Base-by-base conservation (phyloP, 2,888 invertebrate genomes). In the Agelastica alni region DNA sequence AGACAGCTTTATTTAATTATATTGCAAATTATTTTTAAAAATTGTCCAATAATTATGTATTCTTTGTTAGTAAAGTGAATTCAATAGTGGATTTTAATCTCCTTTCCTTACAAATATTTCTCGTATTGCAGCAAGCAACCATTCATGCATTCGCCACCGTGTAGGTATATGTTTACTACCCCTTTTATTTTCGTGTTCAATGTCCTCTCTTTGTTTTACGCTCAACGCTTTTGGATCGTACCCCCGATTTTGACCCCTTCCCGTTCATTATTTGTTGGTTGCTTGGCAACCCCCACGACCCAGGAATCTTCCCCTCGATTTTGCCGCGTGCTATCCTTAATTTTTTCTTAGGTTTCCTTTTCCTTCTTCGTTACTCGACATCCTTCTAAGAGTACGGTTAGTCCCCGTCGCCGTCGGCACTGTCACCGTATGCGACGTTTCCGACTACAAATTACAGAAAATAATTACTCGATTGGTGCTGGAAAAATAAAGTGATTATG, bases 201-300 rank as follows among this genome's bases (percentile, higher is more conserved):
- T 44, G 43, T 42, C 51, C 48, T 20, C 41, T 52, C 56, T 53
- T 53, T 49, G 53, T 56, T 51, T 54, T 41, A 37, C 39, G 45
- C 47, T 45, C 39, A 46, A 42, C 39, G 56, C 10, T 20, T 58
- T 51, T 55, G 41, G 56, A 49, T 43, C 45, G 47, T 51, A 60
- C 66, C 63, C 66, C 58, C 53, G 60, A 51, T 41, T 48, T 41
- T 42, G 43, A 18, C 53, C 61, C 62, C 49, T 49, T 58, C 55
- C 57, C 55, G 60, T 66, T 69, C 68, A 64, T 68, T 72, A 73
- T 72, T 73, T 71, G 70, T 65, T 62, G 62, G 68, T 68, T 67
- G 69, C 70, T 65, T 69, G 69, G 70, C 69, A 69, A 69, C 71
- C 70, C 70, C 71, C 70, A 72, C 69, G 68, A 70, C 72, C 74